These are phyloP conservation scores for Manis crassicaudata DNA, from an alignment of 2,797 vertebrate genomes.

Conservation along the genomic window DNA sequence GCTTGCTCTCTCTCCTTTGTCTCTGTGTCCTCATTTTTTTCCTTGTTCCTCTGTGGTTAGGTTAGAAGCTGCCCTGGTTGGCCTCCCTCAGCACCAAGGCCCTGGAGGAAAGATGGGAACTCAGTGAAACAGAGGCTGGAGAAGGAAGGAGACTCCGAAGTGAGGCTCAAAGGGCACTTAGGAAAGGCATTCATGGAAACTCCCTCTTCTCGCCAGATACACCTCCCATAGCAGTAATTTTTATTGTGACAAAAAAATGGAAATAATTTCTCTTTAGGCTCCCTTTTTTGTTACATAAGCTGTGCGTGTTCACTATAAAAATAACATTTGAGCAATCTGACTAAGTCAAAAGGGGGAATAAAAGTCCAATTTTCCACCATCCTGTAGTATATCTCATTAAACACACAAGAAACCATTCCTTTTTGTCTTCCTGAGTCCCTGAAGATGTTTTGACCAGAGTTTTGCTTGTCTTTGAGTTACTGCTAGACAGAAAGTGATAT, in stretches of 20 bases:
- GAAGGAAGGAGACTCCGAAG: not conserved
- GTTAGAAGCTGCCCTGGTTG: not conserved
- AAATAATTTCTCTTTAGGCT: not conserved
- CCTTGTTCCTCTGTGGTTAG: not conserved
- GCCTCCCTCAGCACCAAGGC: fast-evolving
- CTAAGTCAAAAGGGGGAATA: not conserved
- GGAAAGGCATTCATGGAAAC: not conserved
- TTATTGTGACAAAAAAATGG: not conserved
- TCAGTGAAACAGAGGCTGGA: not conserved
- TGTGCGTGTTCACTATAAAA: not conserved
- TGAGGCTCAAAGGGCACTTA: not conserved
- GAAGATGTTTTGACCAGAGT: not conserved
- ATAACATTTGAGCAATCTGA: not conserved
- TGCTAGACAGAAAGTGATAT: conserved; percentile 19
- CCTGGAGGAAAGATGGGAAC: fast-evolving
- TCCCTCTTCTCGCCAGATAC: not conserved
- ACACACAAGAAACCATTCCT: not conserved
- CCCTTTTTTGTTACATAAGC: not conserved
- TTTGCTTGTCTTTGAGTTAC: conserved; percentile 13
- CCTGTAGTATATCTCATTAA: not conserved
- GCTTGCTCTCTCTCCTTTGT: not conserved
- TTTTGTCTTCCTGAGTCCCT: not conserved
- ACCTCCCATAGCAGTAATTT: not conserved
- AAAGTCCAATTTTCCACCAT: not conserved
- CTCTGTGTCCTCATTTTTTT: not conserved